Conservation (phyloP, 2,888 invertebrate species). For the Diogma glabrata region DNA sequence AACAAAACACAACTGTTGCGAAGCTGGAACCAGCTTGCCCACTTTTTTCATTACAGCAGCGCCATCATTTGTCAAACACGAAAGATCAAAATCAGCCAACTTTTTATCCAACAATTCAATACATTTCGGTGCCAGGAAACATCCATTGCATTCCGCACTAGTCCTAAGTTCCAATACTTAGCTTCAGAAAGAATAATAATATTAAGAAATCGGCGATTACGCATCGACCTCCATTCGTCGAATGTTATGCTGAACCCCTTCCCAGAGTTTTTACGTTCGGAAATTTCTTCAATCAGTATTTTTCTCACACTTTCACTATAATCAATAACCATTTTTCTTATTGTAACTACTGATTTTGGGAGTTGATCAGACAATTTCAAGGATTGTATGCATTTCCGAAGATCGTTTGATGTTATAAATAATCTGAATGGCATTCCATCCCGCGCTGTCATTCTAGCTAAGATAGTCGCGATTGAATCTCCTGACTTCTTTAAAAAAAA, state of each 20-base stretch:
- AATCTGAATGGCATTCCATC: too few species aligned
- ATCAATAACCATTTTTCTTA: background rate
- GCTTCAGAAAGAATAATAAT: background rate
- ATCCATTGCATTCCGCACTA: background rate
- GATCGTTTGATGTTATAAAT: too few species aligned
- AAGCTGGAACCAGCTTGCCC: too few species aligned
- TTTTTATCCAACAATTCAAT: too few species aligned
- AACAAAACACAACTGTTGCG: too few species aligned
- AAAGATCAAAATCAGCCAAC: background rate
- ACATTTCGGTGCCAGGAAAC: too few species aligned
- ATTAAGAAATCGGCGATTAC: background rate
- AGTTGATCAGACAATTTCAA: background rate
- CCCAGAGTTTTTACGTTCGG: too few species aligned
- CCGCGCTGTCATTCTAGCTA: too few species aligned
- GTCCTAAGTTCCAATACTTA: background rate
- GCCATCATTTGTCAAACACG: background rate
- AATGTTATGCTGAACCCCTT: background rate
- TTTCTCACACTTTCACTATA: background rate
- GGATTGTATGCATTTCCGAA: too few species aligned
- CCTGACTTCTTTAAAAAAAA: too few species aligned
- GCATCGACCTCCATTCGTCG: background rate
- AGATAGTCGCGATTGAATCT: too few species aligned
- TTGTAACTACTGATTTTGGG: background rate
- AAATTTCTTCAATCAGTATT: background rate
- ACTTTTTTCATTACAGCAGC: background rate